Percentiles rank a stretch among this genome's conserved stretches.
Evolutionary conservation across 2,113 vertebrate genomes (phyloP).

Genomic region (Poeciliopsis prolifica): DNA sequence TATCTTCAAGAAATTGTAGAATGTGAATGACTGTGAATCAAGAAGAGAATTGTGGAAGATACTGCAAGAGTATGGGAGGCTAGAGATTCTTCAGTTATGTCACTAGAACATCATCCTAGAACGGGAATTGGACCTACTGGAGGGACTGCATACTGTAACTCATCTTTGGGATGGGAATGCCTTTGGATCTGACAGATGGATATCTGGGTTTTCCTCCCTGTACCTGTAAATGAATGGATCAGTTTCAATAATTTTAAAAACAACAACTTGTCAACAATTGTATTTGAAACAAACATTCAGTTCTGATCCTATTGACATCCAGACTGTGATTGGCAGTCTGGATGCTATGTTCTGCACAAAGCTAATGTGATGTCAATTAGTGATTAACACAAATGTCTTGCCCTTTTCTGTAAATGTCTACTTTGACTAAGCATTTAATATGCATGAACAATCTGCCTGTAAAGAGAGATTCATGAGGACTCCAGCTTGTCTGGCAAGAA

Average conservation of each 20-base stretch:
- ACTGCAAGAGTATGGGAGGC: too few relatives aligned
- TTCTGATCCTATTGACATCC: not conserved
- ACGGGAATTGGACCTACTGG: too few relatives aligned
- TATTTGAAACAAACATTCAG: too few relatives aligned
- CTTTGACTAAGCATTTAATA: constrained; percentile 73
- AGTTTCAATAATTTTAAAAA: too few relatives aligned
- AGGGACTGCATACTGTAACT: too few relatives aligned
- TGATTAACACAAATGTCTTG: constrained; percentile 80
- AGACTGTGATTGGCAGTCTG: constrained; percentile 47
- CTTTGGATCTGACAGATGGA: not conserved
- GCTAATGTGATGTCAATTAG: constrained; percentile 81
- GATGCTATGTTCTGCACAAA: constrained; percentile 77
- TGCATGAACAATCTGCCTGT: constrained; percentile 55
- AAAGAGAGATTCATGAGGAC: constrained; percentile 54
- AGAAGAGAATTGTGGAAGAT: too few relatives aligned
- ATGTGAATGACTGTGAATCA: too few relatives aligned
- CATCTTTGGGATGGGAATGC: not conserved
- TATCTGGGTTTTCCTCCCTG: not conserved
- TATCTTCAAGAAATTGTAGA: too few relatives aligned
- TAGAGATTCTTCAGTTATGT: not conserved
- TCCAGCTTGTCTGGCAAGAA: constrained; percentile 58
- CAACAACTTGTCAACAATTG: too few relatives aligned
- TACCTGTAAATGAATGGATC: too few relatives aligned
- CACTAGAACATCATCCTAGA: not conserved
- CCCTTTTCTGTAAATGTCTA: constrained; percentile 74